Percentiles rank a stretch among this genome's conserved stretches.
These are phyloP conservation scores for Amorpha juglandis DNA, from an alignment of 2,888 invertebrate species.

Conservation along the genomic window DNA sequence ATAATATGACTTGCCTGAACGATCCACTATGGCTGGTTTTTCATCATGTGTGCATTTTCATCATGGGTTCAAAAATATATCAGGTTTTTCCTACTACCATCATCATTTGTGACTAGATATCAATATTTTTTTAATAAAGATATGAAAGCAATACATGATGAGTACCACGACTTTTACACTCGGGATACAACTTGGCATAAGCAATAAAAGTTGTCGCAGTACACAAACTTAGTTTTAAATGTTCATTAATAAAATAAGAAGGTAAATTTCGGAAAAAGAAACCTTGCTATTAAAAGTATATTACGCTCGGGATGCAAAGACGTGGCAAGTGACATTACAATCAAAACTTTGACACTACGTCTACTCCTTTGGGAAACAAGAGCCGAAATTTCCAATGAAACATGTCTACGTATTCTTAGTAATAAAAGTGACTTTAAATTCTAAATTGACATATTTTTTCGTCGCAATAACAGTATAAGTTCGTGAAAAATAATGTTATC, in stretches of 20 bases:
- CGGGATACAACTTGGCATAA: background rate
- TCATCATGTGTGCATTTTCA: no score
- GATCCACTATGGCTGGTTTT: no score
- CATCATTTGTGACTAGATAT: no score
- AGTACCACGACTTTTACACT: background rate
- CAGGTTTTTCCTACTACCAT: no score
- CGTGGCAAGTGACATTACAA: slow-evolving; percentile 13
- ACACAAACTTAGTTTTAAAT: background rate
- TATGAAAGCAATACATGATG: no score
- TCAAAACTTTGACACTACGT: slow-evolving; percentile 14
- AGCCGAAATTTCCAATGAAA: background rate
- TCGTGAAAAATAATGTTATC: no score
- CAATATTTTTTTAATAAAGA: no score
- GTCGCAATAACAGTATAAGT: no score
- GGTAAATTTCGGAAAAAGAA: background rate
- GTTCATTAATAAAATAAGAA: background rate
- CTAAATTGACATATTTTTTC: no score
- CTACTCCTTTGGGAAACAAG: slow-evolving; percentile 11
- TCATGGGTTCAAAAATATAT: no score
- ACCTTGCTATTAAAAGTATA: slow-evolving; percentile 7
- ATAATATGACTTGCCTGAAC: no score
- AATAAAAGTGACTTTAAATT: no score
- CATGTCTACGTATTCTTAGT: background rate
- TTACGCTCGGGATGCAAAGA: background rate
- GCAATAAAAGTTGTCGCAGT: background rate